Conservation (phyloP, 2,113 vertebrate genomes). For the Aix galericulata region DNA sequence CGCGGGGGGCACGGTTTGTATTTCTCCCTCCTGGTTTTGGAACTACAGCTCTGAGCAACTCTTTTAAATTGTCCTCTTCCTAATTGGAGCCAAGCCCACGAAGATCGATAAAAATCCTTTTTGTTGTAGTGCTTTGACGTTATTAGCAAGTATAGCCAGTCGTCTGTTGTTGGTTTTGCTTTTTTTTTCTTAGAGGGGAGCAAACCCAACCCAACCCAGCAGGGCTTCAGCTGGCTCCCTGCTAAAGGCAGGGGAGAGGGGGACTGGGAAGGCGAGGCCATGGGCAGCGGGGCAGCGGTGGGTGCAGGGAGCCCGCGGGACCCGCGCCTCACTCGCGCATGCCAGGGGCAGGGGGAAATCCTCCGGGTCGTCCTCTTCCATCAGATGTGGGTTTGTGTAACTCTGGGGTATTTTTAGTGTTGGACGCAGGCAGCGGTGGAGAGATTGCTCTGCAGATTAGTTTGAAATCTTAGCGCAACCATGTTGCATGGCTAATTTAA, state of each 20-base stretch:
- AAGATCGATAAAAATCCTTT: background rate
- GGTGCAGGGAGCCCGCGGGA: background rate
- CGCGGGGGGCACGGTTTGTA: background rate
- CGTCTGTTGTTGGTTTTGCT: background rate
- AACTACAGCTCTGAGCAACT: background rate
- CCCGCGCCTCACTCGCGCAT: background rate
- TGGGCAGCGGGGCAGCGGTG: too few relatives aligned
- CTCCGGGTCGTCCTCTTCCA: background rate
- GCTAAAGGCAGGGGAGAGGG: background rate
- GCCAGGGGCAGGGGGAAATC: background rate
- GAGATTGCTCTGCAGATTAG: background rate
- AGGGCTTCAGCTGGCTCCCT: background rate
- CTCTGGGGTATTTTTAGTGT: background rate
- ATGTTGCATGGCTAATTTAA: constrained; percentile 24
- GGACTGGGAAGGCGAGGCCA: background rate
- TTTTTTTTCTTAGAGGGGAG: background rate
- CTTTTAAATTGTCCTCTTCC: background rate
- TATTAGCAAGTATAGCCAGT: background rate
- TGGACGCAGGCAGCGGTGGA: background rate
- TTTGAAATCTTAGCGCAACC: background rate
- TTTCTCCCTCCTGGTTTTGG: background rate
- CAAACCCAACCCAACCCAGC: background rate
- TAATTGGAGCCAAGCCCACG: background rate
- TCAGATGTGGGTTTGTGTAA: background rate
- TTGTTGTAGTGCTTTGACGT: background rate